A percentile compares a stretch with the other conserved stretches of the same genome.
phyloP scores from a whole-genome alignment of 2,113 vertebrate species.

The Atherinomorus stipes region DNA sequence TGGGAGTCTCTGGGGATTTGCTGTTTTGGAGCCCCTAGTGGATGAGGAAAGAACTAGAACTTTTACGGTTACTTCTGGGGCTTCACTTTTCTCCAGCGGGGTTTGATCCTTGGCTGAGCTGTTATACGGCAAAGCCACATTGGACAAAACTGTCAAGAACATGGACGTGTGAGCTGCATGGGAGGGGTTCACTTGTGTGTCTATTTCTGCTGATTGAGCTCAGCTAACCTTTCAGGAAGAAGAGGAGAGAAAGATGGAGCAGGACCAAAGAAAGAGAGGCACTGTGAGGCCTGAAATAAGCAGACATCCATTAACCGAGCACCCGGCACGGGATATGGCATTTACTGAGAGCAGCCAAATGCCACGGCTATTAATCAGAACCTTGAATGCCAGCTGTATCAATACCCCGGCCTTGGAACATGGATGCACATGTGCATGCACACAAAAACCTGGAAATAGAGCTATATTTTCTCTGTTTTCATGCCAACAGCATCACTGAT shows the following conservation, averaged over 20 bases:
- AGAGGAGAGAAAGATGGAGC: conserved; percentile 16
- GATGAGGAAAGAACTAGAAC: too few relatives aligned
- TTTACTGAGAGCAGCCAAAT: conserved; percentile 78
- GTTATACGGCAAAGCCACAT: background rate
- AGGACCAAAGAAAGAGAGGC: conserved; percentile 30
- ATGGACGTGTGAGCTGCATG: conserved; percentile 21
- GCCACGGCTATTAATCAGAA: conserved; percentile 79
- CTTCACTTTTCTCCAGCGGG: too few relatives aligned
- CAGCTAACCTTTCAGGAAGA: conserved; percentile 54
- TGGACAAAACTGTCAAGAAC: conserved; percentile 31
- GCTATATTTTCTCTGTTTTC: conserved; percentile 18
- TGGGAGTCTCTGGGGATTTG: too few relatives aligned
- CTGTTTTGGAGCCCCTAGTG: too few relatives aligned
- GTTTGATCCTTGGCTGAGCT: too few relatives aligned
- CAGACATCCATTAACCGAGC: conserved; percentile 68
- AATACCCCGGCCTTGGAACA: conserved; percentile 58
- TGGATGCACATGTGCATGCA: conserved; percentile 7
- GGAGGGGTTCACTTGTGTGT: conserved; percentile 32
- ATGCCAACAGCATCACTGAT: conserved; percentile 11
- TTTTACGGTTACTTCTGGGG: too few relatives aligned
- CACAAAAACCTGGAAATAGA: conserved; percentile 21
- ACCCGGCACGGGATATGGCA: conserved; percentile 74
- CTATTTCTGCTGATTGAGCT: conserved; percentile 58
- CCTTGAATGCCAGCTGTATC: conserved; percentile 72
- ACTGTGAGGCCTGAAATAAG: conserved; percentile 40